These are phyloP conservation scores for Pogonomyrmex barbatus DNA, from an alignment of 1,140 invertebrate genomes.

Conservation along the genomic window DNA sequence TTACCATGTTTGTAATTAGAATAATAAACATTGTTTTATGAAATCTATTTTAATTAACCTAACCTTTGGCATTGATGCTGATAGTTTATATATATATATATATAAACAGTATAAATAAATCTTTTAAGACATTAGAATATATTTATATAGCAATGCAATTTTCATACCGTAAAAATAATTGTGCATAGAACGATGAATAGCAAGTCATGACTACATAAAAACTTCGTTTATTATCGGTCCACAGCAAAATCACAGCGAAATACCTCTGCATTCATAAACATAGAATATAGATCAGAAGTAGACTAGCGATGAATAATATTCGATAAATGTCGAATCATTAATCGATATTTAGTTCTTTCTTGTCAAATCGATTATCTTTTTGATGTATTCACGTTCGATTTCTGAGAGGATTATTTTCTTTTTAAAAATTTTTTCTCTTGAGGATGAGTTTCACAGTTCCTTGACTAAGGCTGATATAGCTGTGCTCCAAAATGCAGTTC, in stretches of 20 bases:
- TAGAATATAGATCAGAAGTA: background rate
- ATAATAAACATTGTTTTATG: background rate
- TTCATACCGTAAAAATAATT: constrained; percentile 7
- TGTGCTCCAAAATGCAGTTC: too few relatives aligned
- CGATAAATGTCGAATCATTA: too few relatives aligned
- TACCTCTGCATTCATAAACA: constrained; percentile 9
- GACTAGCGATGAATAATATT: too few relatives aligned
- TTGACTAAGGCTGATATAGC: too few relatives aligned
- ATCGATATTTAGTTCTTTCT: too few relatives aligned
- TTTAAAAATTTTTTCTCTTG: too few relatives aligned
- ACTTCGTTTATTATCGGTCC: background rate
- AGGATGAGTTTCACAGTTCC: too few relatives aligned
- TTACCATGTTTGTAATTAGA: constrained; percentile 1
- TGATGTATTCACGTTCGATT: too few relatives aligned
- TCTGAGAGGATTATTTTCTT: too few relatives aligned
- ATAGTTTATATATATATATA: background rate
- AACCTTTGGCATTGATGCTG: constrained; percentile 42
- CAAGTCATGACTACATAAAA: constrained; percentile 43
- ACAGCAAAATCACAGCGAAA: constrained; percentile 39
- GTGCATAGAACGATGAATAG: constrained; percentile 20
- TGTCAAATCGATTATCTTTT: too few relatives aligned
- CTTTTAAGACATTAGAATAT: constrained; percentile 16
- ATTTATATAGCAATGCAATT: constrained; percentile 21
- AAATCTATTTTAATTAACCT: constrained; percentile 10
- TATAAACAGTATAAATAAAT: background rate